Percentiles rank a stretch among this genome's conserved stretches.
Conservation (phyloP, 1,140 invertebrate species). For the Euschistus heros region DNA sequence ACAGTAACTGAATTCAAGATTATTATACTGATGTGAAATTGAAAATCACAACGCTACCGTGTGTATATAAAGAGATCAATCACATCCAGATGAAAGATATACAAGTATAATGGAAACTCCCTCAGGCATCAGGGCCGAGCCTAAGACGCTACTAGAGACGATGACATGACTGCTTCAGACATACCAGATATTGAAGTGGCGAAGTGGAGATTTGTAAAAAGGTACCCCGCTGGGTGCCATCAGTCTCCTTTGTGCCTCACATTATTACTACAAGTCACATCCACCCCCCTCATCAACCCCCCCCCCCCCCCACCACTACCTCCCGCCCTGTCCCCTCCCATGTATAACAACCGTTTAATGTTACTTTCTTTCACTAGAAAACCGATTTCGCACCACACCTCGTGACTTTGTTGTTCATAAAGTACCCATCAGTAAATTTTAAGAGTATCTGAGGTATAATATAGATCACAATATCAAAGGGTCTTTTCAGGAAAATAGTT, state of each 20-base stretch:
- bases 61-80: no score
- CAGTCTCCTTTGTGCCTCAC: constrained; percentile 7
- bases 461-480: no score
- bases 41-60: no score
- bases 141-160: constrained; percentile 7
- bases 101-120: neutral
- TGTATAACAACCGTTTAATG: neutral
- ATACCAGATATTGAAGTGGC: constrained; percentile 14
- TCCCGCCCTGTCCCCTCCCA: neutral
- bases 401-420: no score
- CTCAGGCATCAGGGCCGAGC: neutral
- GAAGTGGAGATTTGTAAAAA: constrained; percentile 12
- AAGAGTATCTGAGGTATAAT: no score
- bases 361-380: neutral
- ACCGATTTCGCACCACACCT: no score
- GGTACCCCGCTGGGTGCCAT: constrained; percentile 10
- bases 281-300: neutral
- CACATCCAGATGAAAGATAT: no score
- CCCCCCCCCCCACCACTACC: neutral
- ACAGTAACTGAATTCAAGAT: no score
- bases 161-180: constrained; percentile 7
- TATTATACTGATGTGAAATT: no score
- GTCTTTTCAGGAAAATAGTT: no score
- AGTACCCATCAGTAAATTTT: no score
- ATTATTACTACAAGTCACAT: constrained; percentile 13